phyloP scores from a whole-genome alignment of 2,888 invertebrate genomes.

The Cylindroiulus punctatus region DNA sequence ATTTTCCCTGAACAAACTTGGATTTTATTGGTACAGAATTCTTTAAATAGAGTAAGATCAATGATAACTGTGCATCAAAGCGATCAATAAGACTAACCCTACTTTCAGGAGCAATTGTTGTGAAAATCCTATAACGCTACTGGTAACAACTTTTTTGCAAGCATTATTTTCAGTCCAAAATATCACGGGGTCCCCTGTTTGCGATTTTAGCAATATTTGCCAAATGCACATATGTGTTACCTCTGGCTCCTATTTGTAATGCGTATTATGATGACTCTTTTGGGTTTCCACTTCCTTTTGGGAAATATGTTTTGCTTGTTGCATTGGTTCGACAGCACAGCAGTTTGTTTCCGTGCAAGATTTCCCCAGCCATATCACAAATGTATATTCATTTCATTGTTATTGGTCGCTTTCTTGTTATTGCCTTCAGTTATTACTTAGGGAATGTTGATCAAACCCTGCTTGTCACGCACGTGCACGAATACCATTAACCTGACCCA shows the following conservation, averaged over 20 bases:
- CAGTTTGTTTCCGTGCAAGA: not conserved
- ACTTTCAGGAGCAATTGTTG: no score
- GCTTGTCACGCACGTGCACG: not conserved
- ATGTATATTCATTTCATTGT: not conserved
- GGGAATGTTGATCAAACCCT: not conserved
- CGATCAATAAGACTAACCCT: no score
- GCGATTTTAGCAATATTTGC: not conserved
- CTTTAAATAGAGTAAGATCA: no score
- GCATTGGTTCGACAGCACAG: not conserved
- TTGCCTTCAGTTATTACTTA: not conserved
- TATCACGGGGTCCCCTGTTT: not conserved
- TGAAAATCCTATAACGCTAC: no score
- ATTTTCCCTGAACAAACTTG: no score
- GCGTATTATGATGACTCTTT: not conserved
- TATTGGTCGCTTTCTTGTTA: not conserved
- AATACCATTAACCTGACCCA: not conserved
- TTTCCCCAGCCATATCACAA: not conserved
- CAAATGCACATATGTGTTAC: not conserved
- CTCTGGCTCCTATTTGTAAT: constrained; percentile 7
- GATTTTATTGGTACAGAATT: no score
- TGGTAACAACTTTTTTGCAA: no score
- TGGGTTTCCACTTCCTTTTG: not conserved
- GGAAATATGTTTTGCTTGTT: not conserved
- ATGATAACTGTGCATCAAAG: no score
- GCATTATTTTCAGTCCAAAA: not conserved